Conservation (phyloP, 2,113 vertebrate species). For the Dolichotis patagonum region DNA sequence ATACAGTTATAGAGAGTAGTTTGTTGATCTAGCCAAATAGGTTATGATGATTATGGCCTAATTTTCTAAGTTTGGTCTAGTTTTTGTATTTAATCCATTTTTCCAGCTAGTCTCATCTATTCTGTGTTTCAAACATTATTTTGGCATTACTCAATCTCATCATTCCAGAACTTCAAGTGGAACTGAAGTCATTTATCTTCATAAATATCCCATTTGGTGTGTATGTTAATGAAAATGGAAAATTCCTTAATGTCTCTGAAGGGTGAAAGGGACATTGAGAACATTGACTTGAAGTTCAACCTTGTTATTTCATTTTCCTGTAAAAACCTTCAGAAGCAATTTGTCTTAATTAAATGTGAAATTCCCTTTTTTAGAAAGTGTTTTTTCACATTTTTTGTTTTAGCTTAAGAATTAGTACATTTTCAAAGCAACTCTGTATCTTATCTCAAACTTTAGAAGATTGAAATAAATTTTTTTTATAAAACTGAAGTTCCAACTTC, state of each 20-base stretch:
- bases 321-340: not conserved
- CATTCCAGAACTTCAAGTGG: not conserved
- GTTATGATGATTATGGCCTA: not conserved
- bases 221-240: not conserved
- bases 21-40: not conserved
- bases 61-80: not conserved
- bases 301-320: not conserved
- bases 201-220: not conserved
- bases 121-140: not conserved
- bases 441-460: not conserved
- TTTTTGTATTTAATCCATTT: not conserved
- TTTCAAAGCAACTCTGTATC: not conserved
- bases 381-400: not conserved
- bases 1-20: not conserved
- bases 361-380: not conserved
- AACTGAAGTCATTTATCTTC: not conserved
- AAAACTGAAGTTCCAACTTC: not conserved
- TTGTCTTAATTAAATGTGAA: not conserved
- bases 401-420: slow-evolving; percentile 1
- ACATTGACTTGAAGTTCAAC: not conserved
- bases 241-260: not conserved
- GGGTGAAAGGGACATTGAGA: not conserved
- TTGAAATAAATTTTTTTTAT: not conserved
- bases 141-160: not conserved
- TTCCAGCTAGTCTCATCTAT: not conserved